Percentiles rank a stretch among this genome's conserved stretches.
phyloP scores from a whole-genome alignment of 1,140 invertebrate genomes.

The Aphelinus certus region DNA sequence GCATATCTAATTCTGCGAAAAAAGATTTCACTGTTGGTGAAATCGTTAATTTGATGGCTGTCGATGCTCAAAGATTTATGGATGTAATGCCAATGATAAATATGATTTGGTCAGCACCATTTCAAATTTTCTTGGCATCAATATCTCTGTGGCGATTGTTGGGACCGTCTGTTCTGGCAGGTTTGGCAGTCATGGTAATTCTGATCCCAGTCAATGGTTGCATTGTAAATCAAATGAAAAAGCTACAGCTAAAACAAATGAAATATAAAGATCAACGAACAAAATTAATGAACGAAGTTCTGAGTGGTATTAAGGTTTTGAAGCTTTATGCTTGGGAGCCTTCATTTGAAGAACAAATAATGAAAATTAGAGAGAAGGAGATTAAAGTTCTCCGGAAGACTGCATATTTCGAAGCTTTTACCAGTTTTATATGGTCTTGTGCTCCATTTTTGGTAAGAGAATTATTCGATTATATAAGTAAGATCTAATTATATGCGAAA shows the following conservation, averaged over 20 bases:
- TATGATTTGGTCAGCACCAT: conserved; percentile 96
- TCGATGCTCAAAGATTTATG: conserved; percentile 86
- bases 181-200: conserved; percentile 91
- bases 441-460: conserved; percentile 92
- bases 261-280: conserved; percentile 92
- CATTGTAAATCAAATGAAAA: conserved; percentile 85
- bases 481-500: conserved; percentile 26
- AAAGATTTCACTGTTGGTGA: conserved; percentile 90
- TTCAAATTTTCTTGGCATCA: conserved; percentile 88
- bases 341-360: conserved; percentile 86
- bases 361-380: conserved; percentile 85
- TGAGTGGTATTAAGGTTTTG: conserved; percentile 93
- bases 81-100: conserved; percentile 91
- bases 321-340: conserved; percentile 93
- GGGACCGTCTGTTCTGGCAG: conserved; percentile 88
- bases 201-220: conserved; percentile 90
- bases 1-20: conserved; percentile 80
- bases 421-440: conserved; percentile 94
- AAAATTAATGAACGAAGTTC: conserved; percentile 94
- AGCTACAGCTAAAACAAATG: conserved; percentile 88
- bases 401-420: conserved; percentile 88
- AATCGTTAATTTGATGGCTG: conserved; percentile 92
- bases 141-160: conserved; percentile 90
- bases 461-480: not conserved
- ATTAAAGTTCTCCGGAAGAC: conserved; percentile 84